Base-by-base conservation (phyloP, 1,140 invertebrate genomes). In the Drosophila tristis region DNA sequence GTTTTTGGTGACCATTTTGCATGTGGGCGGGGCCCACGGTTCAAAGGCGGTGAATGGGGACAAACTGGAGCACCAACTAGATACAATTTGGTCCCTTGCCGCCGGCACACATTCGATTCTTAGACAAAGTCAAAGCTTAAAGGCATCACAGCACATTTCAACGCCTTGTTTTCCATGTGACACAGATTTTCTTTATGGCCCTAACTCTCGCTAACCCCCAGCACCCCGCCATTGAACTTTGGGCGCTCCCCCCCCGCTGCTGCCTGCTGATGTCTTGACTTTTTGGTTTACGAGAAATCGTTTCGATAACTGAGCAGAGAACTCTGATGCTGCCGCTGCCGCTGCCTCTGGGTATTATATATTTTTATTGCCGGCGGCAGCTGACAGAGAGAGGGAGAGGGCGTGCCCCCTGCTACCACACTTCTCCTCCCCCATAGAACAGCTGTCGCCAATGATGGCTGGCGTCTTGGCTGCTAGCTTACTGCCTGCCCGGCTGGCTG, bases 381-480 rank as follows among this genome's bases (percentile, higher is more conserved):
- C 51, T 31, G 45, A 63, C 66, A 39, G 11, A 11, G 11, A 39
- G 9, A 9, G 35, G 2, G 35, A 29, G 47, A 56, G 57, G 64
- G 79, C 74, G 62, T 74, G 59, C 13, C 20, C 61, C 39, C 35
- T 31, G 23, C 11, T 44, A 2, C 56, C 15, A 15, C 13, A 26
- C 31, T 9, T 3, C 16, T 11, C 44, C 25, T 31, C 13, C 35
- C 16, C 47, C 49, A 5, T 15, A 45, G 29, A 86, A 82, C 82
- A 89, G 82, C 82, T 87, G 82, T 85, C 81, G 74, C 80, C 80
- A 85, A 85, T 75, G 78, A 64, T 80, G 75, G 74, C 76, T 39
- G 35, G 35, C 35, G 31, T 35, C 31, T 35, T 39, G 49, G 15
- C 53, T 16, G 39, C n/a, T 25, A 25, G 23, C 23, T 25, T 25